Base-by-base conservation (phyloP, 1,140 invertebrate genomes). In the Paralvinella palmiformis region DNA sequence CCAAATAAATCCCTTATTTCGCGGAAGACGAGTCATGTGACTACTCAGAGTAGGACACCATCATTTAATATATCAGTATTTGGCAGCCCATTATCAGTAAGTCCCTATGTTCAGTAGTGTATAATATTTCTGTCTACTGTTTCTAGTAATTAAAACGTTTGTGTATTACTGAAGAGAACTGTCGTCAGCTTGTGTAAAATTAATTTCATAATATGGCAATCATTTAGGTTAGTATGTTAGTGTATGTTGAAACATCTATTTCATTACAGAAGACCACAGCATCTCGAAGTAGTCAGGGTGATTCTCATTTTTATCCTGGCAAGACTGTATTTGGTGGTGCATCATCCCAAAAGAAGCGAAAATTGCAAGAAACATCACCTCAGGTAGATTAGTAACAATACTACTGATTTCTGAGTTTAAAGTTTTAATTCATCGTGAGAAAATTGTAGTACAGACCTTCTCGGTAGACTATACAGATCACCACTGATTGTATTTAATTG, bases 301-400 rank as follows among this genome's bases (percentile, higher is more conserved):
- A 82, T 55, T 88, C 90, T 13, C 87, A 90, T 35, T 93, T 92
- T 76, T 93, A 93, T 75, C 83, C 83, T 67, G 90, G 89, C n/a
- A 85, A 84, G 68, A 91, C 88, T 2, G 86, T 84, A 48, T 93
- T 88, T 79, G 91, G 91, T 31, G 91, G 91, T 50, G 86, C 88
- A 37, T 85, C 88, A 44, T 85, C 86, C 1, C 85, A 87, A 59
- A 68, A 77, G 58, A 76, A 69, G 58, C 68, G 63, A 17, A 72
- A 68, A 50, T 61, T 69, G 3, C 72, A 68, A 61, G 58, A 56
- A 27, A 64, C 70, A 10, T 63, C 68, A 10, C 72, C 75, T 64
- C 74, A 77, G 15, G 7, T n/a, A 20, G 33, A 6, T 41, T 41
- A 13, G 24, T 59, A 29, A 5, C 20, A 6, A 6, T 20, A 35